Base-by-base conservation (phyloP, 2,113 vertebrate species). In the Petromus typicus region DNA sequence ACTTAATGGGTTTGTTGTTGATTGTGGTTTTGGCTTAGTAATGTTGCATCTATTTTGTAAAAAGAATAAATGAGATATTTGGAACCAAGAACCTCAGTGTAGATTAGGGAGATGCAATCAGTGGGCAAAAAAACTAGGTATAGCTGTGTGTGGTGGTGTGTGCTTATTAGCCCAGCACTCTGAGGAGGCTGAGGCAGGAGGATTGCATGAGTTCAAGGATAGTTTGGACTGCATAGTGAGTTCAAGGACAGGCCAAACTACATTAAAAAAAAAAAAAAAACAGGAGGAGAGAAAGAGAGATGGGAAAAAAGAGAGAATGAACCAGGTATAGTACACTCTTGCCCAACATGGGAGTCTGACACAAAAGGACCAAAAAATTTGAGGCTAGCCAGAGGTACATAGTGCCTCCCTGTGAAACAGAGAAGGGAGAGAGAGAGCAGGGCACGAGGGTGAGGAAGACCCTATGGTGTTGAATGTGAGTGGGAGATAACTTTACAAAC, bases 31-130 rank as follows among this genome's bases (percentile, higher is more conserved):
- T 85, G 57, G 23, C 43, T 1, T 75, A 66, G 75, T 83, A 81
- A 43, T 82, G 40, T 78, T 83, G 63, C 79, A 90, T 63, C 34
- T 93, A 69, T 83, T 71, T 71, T 90, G 14, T 90, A 76, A 88
- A 67, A 67, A 83, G 45, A 86, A 10, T 34, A 75, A 22, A 79
- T 48, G 32, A 89, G 54, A 61, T 91, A 5, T 64, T 79, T 71
- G 25, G 63, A 87, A 93, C 61, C 61, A 78, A 79, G 37, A 9
- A 69, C 78, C 25, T 88, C 67, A 37, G 9, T 34, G 7, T 56
- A 25, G 27, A 73, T 9, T 59, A 75, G 71, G 20, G 23, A 75
- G 45, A 64, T 78, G 59, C 27, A 61, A 69, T 59, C 20, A 5
- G 18, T 83, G 20, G 30, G 7, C 73, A 48, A 76, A 76, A 76